phyloP scores from a whole-genome alignment of 2,797 vertebrate genomes.

The Takifugu ocellatus region DNA sequence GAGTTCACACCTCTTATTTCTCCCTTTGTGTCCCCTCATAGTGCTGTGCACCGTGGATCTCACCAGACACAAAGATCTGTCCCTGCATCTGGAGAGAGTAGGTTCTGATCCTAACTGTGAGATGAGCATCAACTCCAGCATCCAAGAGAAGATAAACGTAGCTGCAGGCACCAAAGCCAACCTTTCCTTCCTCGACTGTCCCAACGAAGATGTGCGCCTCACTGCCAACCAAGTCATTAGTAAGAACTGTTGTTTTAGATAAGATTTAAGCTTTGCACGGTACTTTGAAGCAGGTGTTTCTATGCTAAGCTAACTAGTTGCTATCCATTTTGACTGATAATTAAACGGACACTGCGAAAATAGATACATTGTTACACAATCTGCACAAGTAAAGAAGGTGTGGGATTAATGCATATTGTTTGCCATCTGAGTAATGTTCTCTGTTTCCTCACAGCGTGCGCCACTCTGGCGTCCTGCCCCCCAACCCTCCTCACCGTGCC shows the following conservation, averaged over 20 bases:
- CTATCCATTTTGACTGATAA: no score
- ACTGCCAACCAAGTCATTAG: slow-evolving; percentile 66
- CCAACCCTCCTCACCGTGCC: slow-evolving; percentile 73
- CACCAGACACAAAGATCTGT: slow-evolving; percentile 39
- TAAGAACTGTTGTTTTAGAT: slow-evolving; percentile 29
- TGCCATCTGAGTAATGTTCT: no score
- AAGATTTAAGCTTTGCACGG: no score
- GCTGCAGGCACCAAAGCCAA: slow-evolving; percentile 46
- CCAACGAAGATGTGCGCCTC: slow-evolving; percentile 62
- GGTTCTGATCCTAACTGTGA: slow-evolving; percentile 67
- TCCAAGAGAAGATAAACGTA: slow-evolving; percentile 59
- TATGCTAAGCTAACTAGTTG: no score
- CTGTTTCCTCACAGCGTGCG: slow-evolving; percentile 48
- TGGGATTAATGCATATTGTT: no score
- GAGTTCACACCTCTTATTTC: background rate
- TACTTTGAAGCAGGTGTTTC: no score
- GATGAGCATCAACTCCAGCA: slow-evolving; percentile 61
- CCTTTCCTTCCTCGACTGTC: slow-evolving; percentile 78
- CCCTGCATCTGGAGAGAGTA: slow-evolving; percentile 67
- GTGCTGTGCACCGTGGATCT: slow-evolving; percentile 72
- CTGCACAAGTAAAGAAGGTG: no score
- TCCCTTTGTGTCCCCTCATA: slow-evolving; percentile 27
- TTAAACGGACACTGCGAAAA: no score
- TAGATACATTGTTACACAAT: no score
- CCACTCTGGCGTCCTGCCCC: slow-evolving; percentile 53